These are phyloP conservation scores for Loris lydekkerianus DNA, from an alignment of 2,797 vertebrate genomes.

Conservation along the genomic window DNA sequence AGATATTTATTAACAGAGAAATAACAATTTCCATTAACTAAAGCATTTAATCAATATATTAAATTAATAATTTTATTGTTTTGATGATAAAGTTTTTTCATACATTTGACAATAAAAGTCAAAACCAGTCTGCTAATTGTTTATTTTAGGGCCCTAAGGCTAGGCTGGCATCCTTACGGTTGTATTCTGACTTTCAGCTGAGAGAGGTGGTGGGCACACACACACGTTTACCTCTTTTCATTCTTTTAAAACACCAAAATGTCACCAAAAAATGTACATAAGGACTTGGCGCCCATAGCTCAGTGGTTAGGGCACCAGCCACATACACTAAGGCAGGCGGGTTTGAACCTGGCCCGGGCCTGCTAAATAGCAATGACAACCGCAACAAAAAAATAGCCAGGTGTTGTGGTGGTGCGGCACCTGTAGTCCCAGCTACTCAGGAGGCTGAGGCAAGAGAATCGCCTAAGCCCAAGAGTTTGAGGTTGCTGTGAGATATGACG, in stretches of 20 bases:
- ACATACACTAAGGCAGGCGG: too few species aligned
- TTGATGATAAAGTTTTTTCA: neutral
- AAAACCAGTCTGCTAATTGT: neutral
- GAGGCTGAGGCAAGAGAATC: too few species aligned
- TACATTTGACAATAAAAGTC: neutral
- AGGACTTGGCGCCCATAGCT: too few species aligned
- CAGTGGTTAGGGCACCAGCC: too few species aligned
- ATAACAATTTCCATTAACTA: neutral
- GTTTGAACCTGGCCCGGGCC: too few species aligned
- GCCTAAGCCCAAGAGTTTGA: too few species aligned
- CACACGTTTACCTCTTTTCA: neutral
- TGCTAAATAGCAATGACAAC: too few species aligned
- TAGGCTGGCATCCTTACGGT: neutral
- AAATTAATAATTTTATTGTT: conserved; percentile 12
- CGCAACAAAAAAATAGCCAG: too few species aligned
- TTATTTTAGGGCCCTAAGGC: neutral
- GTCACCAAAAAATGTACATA: neutral
- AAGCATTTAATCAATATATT: neutral
- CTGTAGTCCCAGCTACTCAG: too few species aligned
- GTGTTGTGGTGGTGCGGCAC: too few species aligned
- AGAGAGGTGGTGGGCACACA: neutral
- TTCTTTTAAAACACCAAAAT: conserved; percentile 4
- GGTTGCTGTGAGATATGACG: too few species aligned
- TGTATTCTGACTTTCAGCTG: neutral
- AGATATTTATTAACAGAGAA: neutral